Conservation (phyloP, 2,797 vertebrate genomes). For the Coregonus sp. region DNA sequence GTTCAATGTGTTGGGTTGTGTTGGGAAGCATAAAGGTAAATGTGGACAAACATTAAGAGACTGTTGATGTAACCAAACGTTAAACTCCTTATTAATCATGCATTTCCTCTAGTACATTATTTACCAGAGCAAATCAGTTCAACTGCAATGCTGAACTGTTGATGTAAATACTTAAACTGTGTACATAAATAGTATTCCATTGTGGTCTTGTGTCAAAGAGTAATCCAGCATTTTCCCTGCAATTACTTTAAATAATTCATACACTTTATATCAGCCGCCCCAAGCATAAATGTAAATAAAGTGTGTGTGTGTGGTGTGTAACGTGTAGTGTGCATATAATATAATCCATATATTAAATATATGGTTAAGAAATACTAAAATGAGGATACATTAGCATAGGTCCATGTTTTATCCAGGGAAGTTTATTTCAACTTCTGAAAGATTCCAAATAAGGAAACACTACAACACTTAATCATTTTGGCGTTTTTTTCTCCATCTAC, state of each 20-base stretch:
- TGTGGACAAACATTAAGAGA: slow-evolving; percentile 45
- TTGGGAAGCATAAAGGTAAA: slow-evolving; percentile 1
- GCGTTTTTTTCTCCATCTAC: neutral
- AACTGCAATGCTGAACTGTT: slow-evolving; percentile 33
- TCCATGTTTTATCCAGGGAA: neutral
- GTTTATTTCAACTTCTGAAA: neutral
- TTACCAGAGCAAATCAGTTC: slow-evolving; percentile 55
- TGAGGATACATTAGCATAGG: neutral
- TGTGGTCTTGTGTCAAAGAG: slow-evolving; percentile 43
- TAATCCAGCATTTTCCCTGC: slow-evolving; percentile 42
- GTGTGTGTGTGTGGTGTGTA: slow-evolving; percentile 2
- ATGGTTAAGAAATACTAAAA: neutral
- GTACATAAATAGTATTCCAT: slow-evolving; percentile 44
- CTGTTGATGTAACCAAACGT: slow-evolving; percentile 43
- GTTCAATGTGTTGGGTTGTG: neutral
- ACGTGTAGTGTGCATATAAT: too few relatives aligned
- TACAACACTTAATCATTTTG: neutral
- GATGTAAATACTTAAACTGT: slow-evolving; percentile 55
- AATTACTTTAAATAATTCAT: slow-evolving; percentile 49
- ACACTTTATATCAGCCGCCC: slow-evolving; percentile 32
- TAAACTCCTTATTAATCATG: slow-evolving; percentile 64
- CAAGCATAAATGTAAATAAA: slow-evolving; percentile 28
- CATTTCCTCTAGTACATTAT: slow-evolving; percentile 57
- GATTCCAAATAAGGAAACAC: too few relatives aligned
- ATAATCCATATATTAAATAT: neutral